Base-by-base conservation (phyloP, 2,113 vertebrate genomes). In the Urocolius indicus region DNA sequence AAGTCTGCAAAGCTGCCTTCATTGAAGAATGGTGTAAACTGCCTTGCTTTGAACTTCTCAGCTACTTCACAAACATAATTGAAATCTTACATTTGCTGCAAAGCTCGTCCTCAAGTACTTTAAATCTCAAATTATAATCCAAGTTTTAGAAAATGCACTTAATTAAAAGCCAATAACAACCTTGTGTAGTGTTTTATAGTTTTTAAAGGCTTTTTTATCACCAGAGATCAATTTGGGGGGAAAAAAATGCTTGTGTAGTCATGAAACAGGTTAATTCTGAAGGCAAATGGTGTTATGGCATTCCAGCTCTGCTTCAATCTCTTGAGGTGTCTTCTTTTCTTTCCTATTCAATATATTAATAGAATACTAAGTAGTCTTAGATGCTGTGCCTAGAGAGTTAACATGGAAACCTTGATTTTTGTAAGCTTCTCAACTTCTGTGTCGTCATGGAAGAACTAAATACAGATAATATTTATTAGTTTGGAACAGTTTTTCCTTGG, bases 161-260 rank as follows among this genome's bases (percentile, higher is more conserved):
- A 58, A 93, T 87, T 81, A 84, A 87, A 90, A 90, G 78, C 57
- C 67, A 87, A 58, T 84, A 48, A 91, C 80, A 38, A 16, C 20
- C 12, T 61, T 32, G 17, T 52, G 80, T 54, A 36, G 13, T 6
- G 51, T 6, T 74, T 67, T 55, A 36, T 16, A 23, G 13, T 76
- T 78, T 68, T 34, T 34, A 41, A 66, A 89, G 23, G 30, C 10
- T 30, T 52, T 41, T 77, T 62, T 36, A 23, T 51, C 55, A 36
- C 7, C 11, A 14, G 38, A 36, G 46, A 72, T 65, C 26, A 68
- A 63, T 26, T 76, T 10, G 5, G 16, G 16, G 16, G 15, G 11
- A 21, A 21, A n/a, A 57, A 67, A 34, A 61, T 13, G 36, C 22
- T 32, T n/a, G 12, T 46, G 14, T 65, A 23, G 52, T 79, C 20